Percentiles rank a stretch among this genome's conserved stretches.
Evolutionary conservation across 2,888 invertebrate genomes (phyloP).

Genomic region (Papilio gigon): DNA sequence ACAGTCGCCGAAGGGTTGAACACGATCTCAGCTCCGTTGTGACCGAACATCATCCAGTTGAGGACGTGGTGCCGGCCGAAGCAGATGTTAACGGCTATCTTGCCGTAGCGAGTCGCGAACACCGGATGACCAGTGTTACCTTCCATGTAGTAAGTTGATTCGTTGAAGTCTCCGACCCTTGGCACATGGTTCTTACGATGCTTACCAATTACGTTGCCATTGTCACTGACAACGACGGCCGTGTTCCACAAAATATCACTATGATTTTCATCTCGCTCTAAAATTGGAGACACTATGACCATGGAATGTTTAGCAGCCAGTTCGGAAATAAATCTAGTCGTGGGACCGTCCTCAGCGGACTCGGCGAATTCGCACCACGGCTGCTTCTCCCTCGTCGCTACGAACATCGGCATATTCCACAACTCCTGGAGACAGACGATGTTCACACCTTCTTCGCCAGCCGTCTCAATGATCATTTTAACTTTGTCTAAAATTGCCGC

Average conservation of each 20-base stretch:
- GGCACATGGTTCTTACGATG: slow-evolving; percentile 99
- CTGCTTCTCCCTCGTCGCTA: slow-evolving; percentile 96
- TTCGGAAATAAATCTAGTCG: slow-evolving; percentile 90
- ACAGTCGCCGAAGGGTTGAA: slow-evolving; percentile 98
- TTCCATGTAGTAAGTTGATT: slow-evolving; percentile 98
- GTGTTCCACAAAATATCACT: slow-evolving; percentile 97
- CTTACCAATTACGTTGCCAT: slow-evolving; percentile 94
- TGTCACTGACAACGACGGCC: slow-evolving; percentile 93
- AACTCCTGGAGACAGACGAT: slow-evolving; percentile 97
- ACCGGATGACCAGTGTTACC: slow-evolving; percentile 97
- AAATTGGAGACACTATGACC: slow-evolving; percentile 96
- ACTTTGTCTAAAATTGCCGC: slow-evolving; percentile 90
- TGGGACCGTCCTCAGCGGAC: slow-evolving; percentile 92
- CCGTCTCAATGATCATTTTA: slow-evolving; percentile 87
- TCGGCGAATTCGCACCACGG: slow-evolving; percentile 99
- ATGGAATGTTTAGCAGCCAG: slow-evolving; percentile 92
- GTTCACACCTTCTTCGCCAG: slow-evolving; percentile 91
- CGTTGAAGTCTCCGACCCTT: slow-evolving; percentile 98
- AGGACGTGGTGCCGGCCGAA: slow-evolving; percentile 98
- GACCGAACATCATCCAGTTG: slow-evolving; percentile 98
- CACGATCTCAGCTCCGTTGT: slow-evolving; percentile 98
- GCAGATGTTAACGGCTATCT: slow-evolving; percentile 96
- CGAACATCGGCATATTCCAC: slow-evolving; percentile 99
- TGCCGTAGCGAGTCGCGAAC: slow-evolving; percentile 91
- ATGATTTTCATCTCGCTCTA: slow-evolving; percentile 93